phyloP scores from a whole-genome alignment of 2,797 vertebrate genomes.

The Pteropus rufus region DNA sequence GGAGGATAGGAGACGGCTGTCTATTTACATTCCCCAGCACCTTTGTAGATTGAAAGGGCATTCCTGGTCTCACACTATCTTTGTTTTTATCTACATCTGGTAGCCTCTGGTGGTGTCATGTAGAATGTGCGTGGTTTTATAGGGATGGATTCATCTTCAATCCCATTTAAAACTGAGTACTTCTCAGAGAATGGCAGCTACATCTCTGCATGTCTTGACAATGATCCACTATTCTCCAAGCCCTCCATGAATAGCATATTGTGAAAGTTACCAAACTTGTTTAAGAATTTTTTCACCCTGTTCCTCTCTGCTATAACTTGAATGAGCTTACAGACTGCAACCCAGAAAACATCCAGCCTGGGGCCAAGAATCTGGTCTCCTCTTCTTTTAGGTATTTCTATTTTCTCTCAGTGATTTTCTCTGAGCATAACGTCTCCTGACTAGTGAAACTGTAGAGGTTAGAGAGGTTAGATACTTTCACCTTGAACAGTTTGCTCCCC shows the following conservation, averaged over 20 bases:
- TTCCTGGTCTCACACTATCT: neutral
- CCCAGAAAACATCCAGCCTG: neutral
- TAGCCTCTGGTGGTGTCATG: neutral
- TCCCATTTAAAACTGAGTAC: neutral
- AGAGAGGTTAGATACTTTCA: neutral
- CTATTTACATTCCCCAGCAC: neutral
- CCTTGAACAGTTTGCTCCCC: neutral
- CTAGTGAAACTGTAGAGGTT: neutral
- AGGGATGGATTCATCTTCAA: neutral
- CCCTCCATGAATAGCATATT: neutral
- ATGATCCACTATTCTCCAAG: neutral
- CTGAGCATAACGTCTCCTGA: neutral
- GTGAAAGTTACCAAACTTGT: neutral
- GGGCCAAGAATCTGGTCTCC: neutral
- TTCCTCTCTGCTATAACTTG: neutral
- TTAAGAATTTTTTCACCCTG: neutral
- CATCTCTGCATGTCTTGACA: neutral
- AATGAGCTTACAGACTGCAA: neutral
- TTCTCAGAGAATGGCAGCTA: neutral
- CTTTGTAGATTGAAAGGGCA: neutral
- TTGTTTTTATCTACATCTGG: neutral
- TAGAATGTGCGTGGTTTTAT: neutral
- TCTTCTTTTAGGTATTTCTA: neutral
- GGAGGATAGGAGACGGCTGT: neutral
- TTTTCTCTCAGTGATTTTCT: neutral